A percentile compares a stretch with the other conserved stretches of the same genome.
Conservation (phyloP, 1,140 invertebrate genomes). For the Epicauta chinensis region DNA sequence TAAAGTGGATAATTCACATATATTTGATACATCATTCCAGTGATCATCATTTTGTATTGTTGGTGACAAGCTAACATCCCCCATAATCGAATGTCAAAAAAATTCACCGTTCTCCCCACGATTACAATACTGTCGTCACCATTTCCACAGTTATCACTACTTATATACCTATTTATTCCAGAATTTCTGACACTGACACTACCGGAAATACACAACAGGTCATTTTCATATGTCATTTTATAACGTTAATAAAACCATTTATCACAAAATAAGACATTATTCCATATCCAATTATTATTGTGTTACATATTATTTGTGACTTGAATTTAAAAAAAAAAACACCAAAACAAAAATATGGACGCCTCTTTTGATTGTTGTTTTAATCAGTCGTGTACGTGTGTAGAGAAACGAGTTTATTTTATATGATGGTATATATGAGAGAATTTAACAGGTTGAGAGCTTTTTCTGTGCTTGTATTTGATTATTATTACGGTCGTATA, state of each 20-base stretch:
- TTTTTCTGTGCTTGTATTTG: conserved; percentile 2
- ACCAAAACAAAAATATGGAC: too few species aligned
- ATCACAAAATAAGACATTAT: not conserved
- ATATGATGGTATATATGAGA: too few species aligned
- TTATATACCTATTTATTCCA: conserved; percentile 11
- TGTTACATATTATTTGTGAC: too few species aligned
- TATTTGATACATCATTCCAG: too few species aligned
- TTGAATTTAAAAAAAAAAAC: too few species aligned
- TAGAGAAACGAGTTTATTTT: too few species aligned
- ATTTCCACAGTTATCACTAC: not conserved
- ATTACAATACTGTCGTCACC: conserved; percentile 6
- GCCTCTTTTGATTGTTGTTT: too few species aligned
- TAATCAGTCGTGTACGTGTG: too few species aligned
- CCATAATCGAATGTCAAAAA: conserved; percentile 14
- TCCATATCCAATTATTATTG: too few species aligned
- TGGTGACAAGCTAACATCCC: conserved; percentile 15
- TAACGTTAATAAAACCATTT: conserved; percentile 1
- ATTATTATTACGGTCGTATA: conserved; percentile 8
- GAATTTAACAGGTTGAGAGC: too few species aligned
- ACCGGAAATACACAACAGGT: conserved; percentile 11
- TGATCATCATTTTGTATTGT: not conserved
- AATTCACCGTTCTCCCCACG: conserved; percentile 1
- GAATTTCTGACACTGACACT: conserved; percentile 9
- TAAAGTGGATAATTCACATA: too few species aligned
- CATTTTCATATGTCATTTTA: conserved; percentile 19